A percentile compares a stretch with the other conserved stretches of the same genome.
These are phyloP conservation scores for Belgica antarctica DNA, from an alignment of 2,888 invertebrate species.

Conservation along the genomic window DNA sequence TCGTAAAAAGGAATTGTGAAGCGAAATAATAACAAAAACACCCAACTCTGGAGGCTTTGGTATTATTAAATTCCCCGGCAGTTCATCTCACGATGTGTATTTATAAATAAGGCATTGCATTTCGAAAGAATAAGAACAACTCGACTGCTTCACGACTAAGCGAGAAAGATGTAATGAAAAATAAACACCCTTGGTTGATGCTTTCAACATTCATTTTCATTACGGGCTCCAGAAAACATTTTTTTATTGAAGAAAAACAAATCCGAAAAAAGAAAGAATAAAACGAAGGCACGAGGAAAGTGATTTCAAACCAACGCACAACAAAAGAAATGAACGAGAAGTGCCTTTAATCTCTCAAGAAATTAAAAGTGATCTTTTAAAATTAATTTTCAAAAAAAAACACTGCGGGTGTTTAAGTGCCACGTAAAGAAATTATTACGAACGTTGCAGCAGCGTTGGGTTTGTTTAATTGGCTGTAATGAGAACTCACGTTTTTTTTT, in stretches of 20 bases:
- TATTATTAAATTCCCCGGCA: constrained; percentile 22
- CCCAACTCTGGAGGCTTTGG: constrained; percentile 16
- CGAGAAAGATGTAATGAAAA: constrained; percentile 37
- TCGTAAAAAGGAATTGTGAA: constrained; percentile 12
- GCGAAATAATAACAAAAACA: constrained; percentile 1
- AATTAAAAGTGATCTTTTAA: constrained; percentile 8
- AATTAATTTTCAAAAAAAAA: background rate
- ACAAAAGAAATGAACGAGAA: background rate
- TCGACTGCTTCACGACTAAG: background rate
- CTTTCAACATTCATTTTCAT: constrained; percentile 24
- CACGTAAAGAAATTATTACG: background rate
- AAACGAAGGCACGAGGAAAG: background rate
- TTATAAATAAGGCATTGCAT: background rate
- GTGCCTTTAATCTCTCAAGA: background rate
- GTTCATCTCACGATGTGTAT: background rate
- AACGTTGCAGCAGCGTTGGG: too few species aligned
- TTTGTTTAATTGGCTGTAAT: background rate
- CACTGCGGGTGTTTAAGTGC: too few species aligned
- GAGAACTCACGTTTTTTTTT: too few species aligned
- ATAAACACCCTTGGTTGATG: constrained; percentile 37
- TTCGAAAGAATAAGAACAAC: background rate
- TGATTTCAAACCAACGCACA: too few species aligned
- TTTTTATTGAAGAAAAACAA: constrained; percentile 38
- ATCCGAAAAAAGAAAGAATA: background rate
- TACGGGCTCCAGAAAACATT: background rate